Base-by-base conservation (phyloP, 2,797 vertebrate genomes). In the Leptatherina wallacei region DNA sequence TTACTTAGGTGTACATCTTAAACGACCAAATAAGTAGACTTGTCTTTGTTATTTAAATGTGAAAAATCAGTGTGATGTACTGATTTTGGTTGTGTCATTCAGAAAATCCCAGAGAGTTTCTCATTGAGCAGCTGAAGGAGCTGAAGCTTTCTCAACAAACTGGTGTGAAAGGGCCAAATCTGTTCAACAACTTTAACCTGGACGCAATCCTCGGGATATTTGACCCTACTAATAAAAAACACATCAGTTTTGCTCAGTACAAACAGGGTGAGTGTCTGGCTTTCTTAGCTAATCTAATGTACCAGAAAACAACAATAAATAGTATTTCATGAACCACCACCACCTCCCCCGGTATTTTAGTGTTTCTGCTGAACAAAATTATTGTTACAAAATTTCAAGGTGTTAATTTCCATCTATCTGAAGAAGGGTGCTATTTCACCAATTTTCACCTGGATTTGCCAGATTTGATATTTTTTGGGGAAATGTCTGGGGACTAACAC, bases 71-170 rank as follows among this genome's bases (percentile, higher is more conserved):
- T 58, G 9, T 6, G 6, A 4, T 51, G 18, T 0, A 2, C 2
- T 42, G 27, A 8, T n/a, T 3, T 2, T 44, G 11, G 3, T 71
- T 78, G 5, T 70, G 29, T 66, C 2, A 1, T 74, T 61, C 70
- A 95, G 95, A 93, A 13, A 85, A 89, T 24, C 93, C 93, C 42
- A 82, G 61, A 42, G 83, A 88, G 75, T 95, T 94, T 73, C 85
- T 95, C 0, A 66, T 93, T 4, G 84, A 92, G 18, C 88, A 93
- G 56, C 88, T 95, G 62, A 77, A 92, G 56, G 71, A 83, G 73
- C 40, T 95, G 35, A 90, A 86, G 51, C 0, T 56, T 4, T 91
- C 89, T 35, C 81, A 72, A 27, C 71, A 77, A 35, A 55, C 18
- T 3, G 69, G 56, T 2, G 7, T 29, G n/a, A 65, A 38, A 12